Evolutionary conservation across 1,140 invertebrate genomes (phyloP).

Genomic region (Nixonia krombeini): DNA sequence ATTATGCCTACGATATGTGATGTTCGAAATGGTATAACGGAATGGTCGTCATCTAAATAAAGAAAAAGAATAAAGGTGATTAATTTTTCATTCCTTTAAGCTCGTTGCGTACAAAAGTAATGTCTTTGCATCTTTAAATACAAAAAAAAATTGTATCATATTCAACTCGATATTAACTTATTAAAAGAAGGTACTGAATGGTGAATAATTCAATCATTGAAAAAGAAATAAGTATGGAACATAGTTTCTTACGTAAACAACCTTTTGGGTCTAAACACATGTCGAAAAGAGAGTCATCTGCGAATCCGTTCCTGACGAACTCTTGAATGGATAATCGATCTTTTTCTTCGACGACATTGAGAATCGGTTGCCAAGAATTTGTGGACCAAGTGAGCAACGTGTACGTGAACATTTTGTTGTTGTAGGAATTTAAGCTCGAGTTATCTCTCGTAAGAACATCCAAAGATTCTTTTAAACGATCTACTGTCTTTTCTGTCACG

Average conservation of each 20-base stretch:
- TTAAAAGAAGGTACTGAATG: too few relatives aligned
- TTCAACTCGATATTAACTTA: too few relatives aligned
- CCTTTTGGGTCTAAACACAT: constrained; percentile 56
- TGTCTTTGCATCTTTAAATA: too few relatives aligned
- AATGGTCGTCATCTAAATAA: too few relatives aligned
- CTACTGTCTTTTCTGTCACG: constrained; percentile 51
- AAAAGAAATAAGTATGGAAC: neutral
- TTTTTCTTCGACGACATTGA: constrained; percentile 53
- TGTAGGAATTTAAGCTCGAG: constrained; percentile 59
- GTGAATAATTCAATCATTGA: neutral
- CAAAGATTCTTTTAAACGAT: constrained; percentile 62
- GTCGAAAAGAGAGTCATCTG: constrained; percentile 54
- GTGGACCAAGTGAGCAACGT: constrained; percentile 53
- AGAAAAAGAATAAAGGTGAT: too few relatives aligned
- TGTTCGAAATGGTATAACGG: constrained; percentile 55
- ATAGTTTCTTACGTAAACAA: constrained; percentile 47
- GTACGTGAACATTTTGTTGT: constrained; percentile 68
- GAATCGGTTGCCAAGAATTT: constrained; percentile 59
- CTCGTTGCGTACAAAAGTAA: too few relatives aligned
- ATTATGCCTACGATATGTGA: constrained; percentile 64
- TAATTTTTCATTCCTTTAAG: too few relatives aligned
- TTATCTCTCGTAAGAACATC: constrained; percentile 60
- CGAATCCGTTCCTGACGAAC: constrained; percentile 51
- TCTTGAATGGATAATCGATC: constrained; percentile 55
- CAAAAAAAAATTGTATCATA: too few relatives aligned